Evolutionary conservation across 2,113 vertebrate genomes (phyloP).

Genomic region (Calidris pugnax): DNA sequence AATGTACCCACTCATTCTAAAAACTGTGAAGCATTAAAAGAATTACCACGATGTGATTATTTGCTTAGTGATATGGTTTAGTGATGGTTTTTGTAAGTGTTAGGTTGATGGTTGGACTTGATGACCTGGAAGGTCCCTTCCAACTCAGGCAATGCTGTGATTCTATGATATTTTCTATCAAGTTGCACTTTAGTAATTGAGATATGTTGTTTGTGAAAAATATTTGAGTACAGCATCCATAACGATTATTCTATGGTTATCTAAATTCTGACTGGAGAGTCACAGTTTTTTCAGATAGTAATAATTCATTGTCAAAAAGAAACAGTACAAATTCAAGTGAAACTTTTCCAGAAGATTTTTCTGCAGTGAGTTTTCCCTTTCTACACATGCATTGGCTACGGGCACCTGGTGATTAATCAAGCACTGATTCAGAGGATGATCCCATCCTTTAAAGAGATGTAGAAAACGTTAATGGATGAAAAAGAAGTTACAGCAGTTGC

Average conservation of each 20-base stretch:
- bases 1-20: background rate
- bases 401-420: background rate
- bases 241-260: background rate
- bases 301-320: background rate
- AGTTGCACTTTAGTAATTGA: background rate
- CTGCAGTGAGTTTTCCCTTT: background rate
- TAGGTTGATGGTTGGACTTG: background rate
- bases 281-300: background rate
- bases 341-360: background rate
- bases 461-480: constrained; percentile 12
- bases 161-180: background rate
- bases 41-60: background rate
- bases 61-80: background rate
- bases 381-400: background rate
- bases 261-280: background rate
- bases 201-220: background rate
- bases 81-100: background rate
- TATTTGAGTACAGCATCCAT: background rate
- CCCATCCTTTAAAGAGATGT: background rate
- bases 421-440: background rate
- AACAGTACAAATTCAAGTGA: background rate
- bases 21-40: background rate
- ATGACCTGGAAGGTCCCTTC: background rate
- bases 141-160: background rate
- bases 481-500: constrained; percentile 5